Evolutionary conservation across 2,888 invertebrate genomes (phyloP), one percentile per base, ranked within the genome.

Genomic region (Himalopsyche japonica): DNA sequence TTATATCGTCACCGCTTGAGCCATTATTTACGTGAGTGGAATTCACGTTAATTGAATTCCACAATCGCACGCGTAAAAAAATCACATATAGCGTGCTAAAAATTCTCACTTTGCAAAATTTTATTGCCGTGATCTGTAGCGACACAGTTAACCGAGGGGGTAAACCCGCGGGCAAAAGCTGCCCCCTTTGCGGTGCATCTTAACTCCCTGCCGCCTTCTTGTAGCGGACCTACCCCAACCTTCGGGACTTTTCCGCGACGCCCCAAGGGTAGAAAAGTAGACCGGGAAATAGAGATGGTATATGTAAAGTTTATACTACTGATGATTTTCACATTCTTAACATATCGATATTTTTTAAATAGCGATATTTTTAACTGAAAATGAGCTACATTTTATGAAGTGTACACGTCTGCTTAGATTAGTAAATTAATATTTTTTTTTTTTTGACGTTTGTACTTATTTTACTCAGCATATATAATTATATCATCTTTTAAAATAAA

Each of bases 221-320:
- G 76, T 64, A 78, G 81, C 82, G 79, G 83, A 85, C 85, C 85
- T 86, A 83, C 85, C 86, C 84, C 85, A 86, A 86, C 47, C 81
- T 57, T 76, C 76, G 81, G 80, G 43, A 57, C n/a, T 57, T 57
- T 57, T 24, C 57, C 57, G 57, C 57, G 57, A 10, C 57, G 57
- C 57, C 57, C 43, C 49, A 49, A 8, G 48, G 84, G 70, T 37
- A 34, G 80, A 43, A 76, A 47, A 34, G 27, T 47, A 76, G 81
- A 78, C 81, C 57, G 57, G 49, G 57, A 57, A 57, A 57, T 24
- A 57, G 57, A 57, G 57, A 57, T 24, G 57, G 20, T 57, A n/a
- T 27, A 20, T 57, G 57, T 20, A 3, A 8, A 49, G 49, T 49
- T 3, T n/a, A 1, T 57, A 57, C 57, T 20, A 20, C 10, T 24